phyloP scores from a whole-genome alignment of 1,140 invertebrate genomes.

The Scaptomyza graminum region DNA sequence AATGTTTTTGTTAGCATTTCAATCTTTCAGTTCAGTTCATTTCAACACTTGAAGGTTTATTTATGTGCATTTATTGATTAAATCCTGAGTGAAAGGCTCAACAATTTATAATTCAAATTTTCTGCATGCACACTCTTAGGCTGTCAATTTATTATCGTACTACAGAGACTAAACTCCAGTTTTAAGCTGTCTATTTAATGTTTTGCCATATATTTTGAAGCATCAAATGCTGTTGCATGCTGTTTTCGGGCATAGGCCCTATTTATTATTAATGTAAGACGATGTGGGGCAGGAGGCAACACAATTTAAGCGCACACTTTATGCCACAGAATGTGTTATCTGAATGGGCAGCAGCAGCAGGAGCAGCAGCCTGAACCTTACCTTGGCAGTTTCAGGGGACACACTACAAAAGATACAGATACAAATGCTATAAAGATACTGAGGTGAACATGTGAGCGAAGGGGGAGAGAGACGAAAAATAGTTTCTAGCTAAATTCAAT shows the following conservation, averaged over 20 bases:
- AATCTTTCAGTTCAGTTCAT: constrained; percentile 20
- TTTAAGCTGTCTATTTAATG: constrained; percentile 69
- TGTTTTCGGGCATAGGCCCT: constrained; percentile 12
- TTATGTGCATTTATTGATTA: constrained; percentile 12
- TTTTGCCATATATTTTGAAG: constrained; percentile 29
- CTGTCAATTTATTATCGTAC: constrained; percentile 59
- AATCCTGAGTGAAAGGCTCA: constrained; percentile 3
- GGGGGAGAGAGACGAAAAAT: too few relatives aligned
- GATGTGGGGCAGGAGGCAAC: constrained; percentile 35
- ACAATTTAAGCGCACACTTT: constrained; percentile 71
- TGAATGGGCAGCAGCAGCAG: constrained; percentile 24
- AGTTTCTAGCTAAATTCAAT: constrained; percentile 60
- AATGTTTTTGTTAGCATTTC: constrained; percentile 3
- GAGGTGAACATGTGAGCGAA: not conserved
- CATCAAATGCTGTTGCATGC: constrained; percentile 36
- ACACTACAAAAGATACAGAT: constrained; percentile 15
- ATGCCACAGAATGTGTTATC: constrained; percentile 64
- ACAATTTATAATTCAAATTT: constrained; percentile 30
- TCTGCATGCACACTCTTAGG: constrained; percentile 22
- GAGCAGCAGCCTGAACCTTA: not conserved
- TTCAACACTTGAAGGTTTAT: constrained; percentile 2
- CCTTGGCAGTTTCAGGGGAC: constrained; percentile 12
- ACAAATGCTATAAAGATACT: not conserved
- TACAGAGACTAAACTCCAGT: not conserved
- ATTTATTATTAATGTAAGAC: constrained; percentile 57